Conservation (phyloP, 2,888 invertebrate genomes). For the Cantharis rustica region DNA sequence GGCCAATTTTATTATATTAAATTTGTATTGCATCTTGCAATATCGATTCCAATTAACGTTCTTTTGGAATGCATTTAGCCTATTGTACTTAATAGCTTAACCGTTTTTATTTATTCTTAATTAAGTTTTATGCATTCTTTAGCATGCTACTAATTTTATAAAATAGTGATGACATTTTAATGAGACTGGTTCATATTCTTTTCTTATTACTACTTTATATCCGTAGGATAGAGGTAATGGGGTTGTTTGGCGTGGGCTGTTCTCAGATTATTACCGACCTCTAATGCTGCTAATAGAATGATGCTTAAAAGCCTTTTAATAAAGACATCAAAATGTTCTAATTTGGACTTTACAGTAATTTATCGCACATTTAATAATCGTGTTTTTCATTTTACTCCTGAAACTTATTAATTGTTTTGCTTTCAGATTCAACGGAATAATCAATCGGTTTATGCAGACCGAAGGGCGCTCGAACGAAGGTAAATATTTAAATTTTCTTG, state of each 20-base stretch:
- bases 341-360: constrained; percentile 17
- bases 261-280: constrained; percentile 31
- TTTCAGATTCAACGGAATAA: constrained; percentile 56
- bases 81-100: neutral
- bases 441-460: constrained; percentile 48
- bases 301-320: constrained; percentile 28
- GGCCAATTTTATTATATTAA: neutral
- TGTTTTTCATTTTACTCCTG: neutral
- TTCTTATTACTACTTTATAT: constrained; percentile 32
- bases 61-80: neutral
- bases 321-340: constrained; percentile 30
- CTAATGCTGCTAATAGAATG: constrained; percentile 18
- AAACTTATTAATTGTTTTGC: constrained; percentile 17
- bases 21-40: neutral
- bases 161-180: constrained; percentile 29
- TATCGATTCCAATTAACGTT: neutral
- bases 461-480: constrained; percentile 45
- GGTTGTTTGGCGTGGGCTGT: constrained; percentile 36
- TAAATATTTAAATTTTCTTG: constrained; percentile 40
- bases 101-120: neutral
- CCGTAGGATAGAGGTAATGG: constrained; percentile 31
- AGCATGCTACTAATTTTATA: constrained; percentile 11
- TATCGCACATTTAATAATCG: constrained; percentile 7
- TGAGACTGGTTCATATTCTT: constrained; percentile 29
- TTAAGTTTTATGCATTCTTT: neutral